phyloP scores from a whole-genome alignment of 2,888 invertebrate species.

The Phanerotoma sp. region DNA sequence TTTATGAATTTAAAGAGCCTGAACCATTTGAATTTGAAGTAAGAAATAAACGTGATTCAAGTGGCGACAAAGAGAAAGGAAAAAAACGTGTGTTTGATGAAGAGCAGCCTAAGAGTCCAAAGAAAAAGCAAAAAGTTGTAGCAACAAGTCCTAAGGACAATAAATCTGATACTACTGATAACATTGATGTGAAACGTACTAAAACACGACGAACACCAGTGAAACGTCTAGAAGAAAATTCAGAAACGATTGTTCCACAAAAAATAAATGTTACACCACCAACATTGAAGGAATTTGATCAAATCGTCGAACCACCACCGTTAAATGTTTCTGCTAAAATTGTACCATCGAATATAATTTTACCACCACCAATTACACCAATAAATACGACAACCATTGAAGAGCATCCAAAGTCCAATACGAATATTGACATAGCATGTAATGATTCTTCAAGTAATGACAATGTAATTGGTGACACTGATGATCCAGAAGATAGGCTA shows the following conservation, averaged over 20 bases:
- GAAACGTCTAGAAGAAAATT: slow-evolving; percentile 24
- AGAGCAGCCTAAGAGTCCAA: slow-evolving; percentile 51
- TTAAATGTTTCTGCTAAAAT: slow-evolving; percentile 30
- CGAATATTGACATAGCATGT: slow-evolving; percentile 54
- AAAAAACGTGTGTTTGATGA: slow-evolving; percentile 54
- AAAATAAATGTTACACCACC: slow-evolving; percentile 24
- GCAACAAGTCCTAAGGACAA: slow-evolving; percentile 34
- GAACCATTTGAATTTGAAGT: slow-evolving; percentile 85
- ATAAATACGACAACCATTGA: slow-evolving; percentile 28
- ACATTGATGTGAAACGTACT: slow-evolving; percentile 26
- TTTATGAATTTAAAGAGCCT: slow-evolving; percentile 87
- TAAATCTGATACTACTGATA: slow-evolving; percentile 23
- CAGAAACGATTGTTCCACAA: neutral
- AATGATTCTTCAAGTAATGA: slow-evolving; percentile 56
- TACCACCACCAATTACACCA: slow-evolving; percentile 21
- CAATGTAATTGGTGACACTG: slow-evolving; percentile 44
- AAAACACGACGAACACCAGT: slow-evolving; percentile 32
- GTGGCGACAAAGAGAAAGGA: slow-evolving; percentile 48
- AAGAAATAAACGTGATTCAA: slow-evolving; percentile 49
- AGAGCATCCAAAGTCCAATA: slow-evolving; percentile 27
- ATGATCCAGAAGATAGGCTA: slow-evolving; percentile 64
- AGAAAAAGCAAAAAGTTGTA: slow-evolving; percentile 50
- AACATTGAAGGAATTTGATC: slow-evolving; percentile 37
- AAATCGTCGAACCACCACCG: slow-evolving; percentile 19
- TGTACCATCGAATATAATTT: slow-evolving; percentile 35